phyloP scores from a whole-genome alignment of 2,888 invertebrate genomes.

The Mermis nigrescens region DNA sequence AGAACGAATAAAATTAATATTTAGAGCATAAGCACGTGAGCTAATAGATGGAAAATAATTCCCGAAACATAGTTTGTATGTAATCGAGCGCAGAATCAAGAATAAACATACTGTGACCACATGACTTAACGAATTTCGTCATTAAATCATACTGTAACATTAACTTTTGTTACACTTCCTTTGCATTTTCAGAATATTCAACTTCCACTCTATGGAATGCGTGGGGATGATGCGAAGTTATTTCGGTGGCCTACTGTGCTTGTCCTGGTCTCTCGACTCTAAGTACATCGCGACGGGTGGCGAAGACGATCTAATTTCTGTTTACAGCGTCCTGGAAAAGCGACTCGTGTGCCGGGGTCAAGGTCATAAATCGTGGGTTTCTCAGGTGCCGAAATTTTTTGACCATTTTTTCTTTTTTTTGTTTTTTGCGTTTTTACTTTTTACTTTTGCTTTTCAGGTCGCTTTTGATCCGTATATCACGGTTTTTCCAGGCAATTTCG shows the following conservation, averaged over 20 bases:
- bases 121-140: too few relatives aligned
- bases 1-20: too few relatives aligned
- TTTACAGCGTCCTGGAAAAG: constrained; percentile 79
- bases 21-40: too few relatives aligned
- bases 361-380: constrained; percentile 94
- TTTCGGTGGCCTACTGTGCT: constrained; percentile 90
- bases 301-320: constrained; percentile 91
- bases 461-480: constrained; percentile 45
- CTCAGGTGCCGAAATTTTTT: constrained; percentile 60
- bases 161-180: neutral
- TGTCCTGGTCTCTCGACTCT: constrained; percentile 92
- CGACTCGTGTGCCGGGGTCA: constrained; percentile 89
- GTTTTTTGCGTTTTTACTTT: too few relatives aligned
- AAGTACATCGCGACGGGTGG: constrained; percentile 78
- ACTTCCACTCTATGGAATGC: constrained; percentile 90
- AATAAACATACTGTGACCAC: too few relatives aligned
- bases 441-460: too few relatives aligned
- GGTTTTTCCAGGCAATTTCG: constrained; percentile 42
- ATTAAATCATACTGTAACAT: neutral
- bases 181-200: constrained; percentile 52
- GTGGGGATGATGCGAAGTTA: constrained; percentile 62
- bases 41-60: too few relatives aligned
- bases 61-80: too few relatives aligned
- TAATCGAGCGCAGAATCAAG: too few relatives aligned
- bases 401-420: too few relatives aligned